Evolutionary conservation across 2,113 vertebrate species (phyloP).

Genomic region (Spea bombifrons): DNA sequence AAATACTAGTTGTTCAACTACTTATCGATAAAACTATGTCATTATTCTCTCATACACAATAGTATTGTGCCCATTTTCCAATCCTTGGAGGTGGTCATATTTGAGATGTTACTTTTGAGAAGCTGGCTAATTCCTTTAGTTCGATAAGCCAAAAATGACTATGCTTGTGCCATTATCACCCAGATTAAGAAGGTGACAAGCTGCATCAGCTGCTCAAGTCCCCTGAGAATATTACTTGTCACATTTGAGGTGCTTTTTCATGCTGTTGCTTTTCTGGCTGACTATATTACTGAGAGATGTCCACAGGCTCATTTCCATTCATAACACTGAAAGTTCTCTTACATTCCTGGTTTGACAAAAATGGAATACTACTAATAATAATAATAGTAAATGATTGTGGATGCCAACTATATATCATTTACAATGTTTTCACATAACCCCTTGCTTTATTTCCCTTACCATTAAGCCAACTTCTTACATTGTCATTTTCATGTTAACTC

Average conservation of each 20-base stretch:
- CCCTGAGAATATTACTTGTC: slow-evolving; percentile 40
- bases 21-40: not conserved
- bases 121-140: not conserved
- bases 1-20: slow-evolving; percentile 9
- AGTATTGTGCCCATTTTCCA: not conserved
- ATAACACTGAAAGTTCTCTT: not conserved
- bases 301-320: not conserved
- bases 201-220: slow-evolving; percentile 27
- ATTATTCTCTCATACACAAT: not conserved
- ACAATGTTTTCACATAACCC: not conserved
- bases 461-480: not conserved
- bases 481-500: not conserved
- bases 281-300: slow-evolving; percentile 7
- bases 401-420: not conserved
- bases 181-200: slow-evolving; percentile 18
- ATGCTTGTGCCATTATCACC: slow-evolving; percentile 6
- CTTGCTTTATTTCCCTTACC: not conserved
- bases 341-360: not conserved
- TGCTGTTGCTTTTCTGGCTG: not conserved
- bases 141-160: slow-evolving; percentile 9
- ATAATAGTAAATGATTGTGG: not conserved
- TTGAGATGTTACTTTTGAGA: not conserved
- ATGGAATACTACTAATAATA: not conserved
- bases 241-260: slow-evolving; percentile 40
- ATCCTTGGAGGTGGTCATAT: not conserved